A percentile compares a stretch with the other conserved stretches of the same genome.
These are phyloP conservation scores for Nettapus auritus DNA, from an alignment of 2,113 vertebrate genomes.

Conservation along the genomic window DNA sequence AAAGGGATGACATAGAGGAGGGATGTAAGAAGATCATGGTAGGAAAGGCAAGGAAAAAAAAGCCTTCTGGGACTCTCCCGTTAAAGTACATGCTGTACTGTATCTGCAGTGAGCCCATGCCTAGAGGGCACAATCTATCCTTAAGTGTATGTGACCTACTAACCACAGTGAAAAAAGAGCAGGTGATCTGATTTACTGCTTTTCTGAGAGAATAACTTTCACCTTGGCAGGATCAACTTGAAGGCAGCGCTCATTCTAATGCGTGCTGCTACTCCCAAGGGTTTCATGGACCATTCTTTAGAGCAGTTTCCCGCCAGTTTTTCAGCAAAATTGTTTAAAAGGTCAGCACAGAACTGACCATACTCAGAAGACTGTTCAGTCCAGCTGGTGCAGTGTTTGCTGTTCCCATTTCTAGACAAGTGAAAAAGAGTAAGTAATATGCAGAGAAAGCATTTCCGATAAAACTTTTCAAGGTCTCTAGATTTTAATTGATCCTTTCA, in stretches of 20 bases:
- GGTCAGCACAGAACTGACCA: not conserved
- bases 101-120: not conserved
- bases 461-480: not conserved
- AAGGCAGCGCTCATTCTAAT: not conserved
- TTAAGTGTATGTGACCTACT: slow-evolving; percentile 39
- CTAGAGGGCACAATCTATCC: slow-evolving; percentile 16
- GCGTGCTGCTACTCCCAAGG: not conserved
- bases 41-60: not conserved
- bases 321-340: not conserved
- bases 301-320: not conserved
- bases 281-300: not conserved
- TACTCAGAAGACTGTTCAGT: not conserved
- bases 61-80: not conserved
- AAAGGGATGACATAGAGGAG: not conserved
- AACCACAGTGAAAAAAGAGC: not conserved
- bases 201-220: slow-evolving; percentile 24
- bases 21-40: not conserved
- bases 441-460: not conserved
- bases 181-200: slow-evolving; percentile 36
- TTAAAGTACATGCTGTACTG: not conserved
- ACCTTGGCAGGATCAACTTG: not conserved
- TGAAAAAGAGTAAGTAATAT: not conserved
- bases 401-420: not conserved
- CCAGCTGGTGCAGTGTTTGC: not conserved
- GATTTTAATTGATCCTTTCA: not conserved